phyloP scores from a whole-genome alignment of 2,888 invertebrate species.

The Clostera curtula region DNA sequence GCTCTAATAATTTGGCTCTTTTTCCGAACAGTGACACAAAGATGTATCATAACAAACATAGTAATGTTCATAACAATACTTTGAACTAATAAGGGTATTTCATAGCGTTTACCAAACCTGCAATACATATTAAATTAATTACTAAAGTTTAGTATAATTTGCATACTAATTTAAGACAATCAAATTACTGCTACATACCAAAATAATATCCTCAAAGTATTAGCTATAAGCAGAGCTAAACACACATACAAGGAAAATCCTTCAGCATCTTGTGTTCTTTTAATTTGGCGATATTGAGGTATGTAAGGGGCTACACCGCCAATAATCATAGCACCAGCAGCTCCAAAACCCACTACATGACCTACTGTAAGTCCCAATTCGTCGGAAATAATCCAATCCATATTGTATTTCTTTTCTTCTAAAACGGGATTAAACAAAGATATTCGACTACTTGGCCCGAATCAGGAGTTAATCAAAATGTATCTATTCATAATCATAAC shows the following conservation, averaged over 20 bases:
- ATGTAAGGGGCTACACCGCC: slow-evolving; percentile 97
- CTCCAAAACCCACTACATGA: slow-evolving; percentile 85
- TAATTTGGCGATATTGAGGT: slow-evolving; percentile 96
- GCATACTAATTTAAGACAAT: background rate
- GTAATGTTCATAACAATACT: slow-evolving; percentile 97
- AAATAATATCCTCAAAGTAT: slow-evolving; percentile 96
- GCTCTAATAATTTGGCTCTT: slow-evolving; percentile 85
- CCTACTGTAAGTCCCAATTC: slow-evolving; percentile 83
- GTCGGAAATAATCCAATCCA: slow-evolving; percentile 88
- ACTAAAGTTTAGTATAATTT: too few species aligned
- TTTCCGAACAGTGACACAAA: slow-evolving; percentile 91
- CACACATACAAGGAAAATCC: slow-evolving; percentile 99
- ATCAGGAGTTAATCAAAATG: too few species aligned
- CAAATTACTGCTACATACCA: slow-evolving; percentile 81
- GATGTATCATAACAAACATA: slow-evolving; percentile 96
- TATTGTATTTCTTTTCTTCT: slow-evolving; percentile 31
- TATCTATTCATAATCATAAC: too few species aligned
- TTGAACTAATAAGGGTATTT: slow-evolving; percentile 94
- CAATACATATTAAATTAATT: slow-evolving; percentile 32
- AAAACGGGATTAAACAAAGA: too few species aligned
- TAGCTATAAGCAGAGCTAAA: slow-evolving; percentile 94
- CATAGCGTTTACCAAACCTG: slow-evolving; percentile 99
- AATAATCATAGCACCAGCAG: slow-evolving; percentile 93
- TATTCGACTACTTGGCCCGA: too few species aligned
- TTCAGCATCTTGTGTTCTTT: slow-evolving; percentile 91